Conservation (phyloP, 2,113 vertebrate species). For the Hyaena hyaena region DNA sequence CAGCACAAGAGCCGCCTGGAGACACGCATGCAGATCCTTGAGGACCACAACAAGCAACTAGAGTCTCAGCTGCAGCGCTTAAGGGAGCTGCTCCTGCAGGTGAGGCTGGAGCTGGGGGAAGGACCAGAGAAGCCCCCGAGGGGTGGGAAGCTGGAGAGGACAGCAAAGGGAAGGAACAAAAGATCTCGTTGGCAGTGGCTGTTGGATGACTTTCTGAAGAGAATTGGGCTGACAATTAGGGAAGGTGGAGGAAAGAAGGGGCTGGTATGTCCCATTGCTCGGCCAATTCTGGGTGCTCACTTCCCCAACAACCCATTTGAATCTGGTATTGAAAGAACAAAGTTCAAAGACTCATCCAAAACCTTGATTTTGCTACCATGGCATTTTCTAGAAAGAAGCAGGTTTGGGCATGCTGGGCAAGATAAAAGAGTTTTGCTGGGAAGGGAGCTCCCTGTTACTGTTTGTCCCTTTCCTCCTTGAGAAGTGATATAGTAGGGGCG, state of each 20-base stretch:
- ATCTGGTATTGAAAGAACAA: background rate
- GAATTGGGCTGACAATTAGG: background rate
- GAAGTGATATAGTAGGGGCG: background rate
- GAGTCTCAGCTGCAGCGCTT: conserved; percentile 96
- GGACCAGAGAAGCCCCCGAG: background rate
- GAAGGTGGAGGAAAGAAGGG: background rate
- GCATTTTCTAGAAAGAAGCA: background rate
- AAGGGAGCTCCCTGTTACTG: background rate
- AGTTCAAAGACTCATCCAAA: conserved; percentile 44
- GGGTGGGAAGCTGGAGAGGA: background rate
- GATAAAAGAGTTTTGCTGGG: background rate
- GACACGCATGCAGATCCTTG: conserved; percentile 98
- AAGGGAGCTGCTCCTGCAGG: conserved; percentile 96
- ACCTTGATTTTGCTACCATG: background rate
- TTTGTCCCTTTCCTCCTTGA: conserved; percentile 13
- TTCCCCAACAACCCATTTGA: conserved; percentile 20
- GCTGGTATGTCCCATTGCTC: background rate
- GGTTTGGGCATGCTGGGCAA: background rate
- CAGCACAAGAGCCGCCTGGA: conserved; percentile 99
- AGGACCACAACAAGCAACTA: conserved; percentile 98
- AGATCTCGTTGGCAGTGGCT: background rate
- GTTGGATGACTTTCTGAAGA: background rate
- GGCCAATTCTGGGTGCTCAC: background rate
- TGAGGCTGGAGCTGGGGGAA: conserved; percentile 65
- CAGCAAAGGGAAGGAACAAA: background rate